Conservation (phyloP, 2,888 invertebrate genomes). For the Cephus rjabovi region DNA sequence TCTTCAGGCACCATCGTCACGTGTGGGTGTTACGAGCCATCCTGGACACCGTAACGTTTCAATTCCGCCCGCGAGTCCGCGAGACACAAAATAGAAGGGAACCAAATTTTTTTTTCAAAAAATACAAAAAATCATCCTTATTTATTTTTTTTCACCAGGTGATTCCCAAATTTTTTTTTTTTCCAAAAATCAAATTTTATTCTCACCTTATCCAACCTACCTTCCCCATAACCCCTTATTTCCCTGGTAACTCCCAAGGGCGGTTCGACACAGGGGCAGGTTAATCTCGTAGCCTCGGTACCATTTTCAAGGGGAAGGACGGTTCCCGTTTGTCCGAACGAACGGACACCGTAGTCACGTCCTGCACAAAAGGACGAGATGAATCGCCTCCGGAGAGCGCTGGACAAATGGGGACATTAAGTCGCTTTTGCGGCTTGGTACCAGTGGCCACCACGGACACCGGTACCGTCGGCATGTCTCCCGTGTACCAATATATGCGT, state of each 20-base stretch:
- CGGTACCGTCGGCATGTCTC: conserved; percentile 14
- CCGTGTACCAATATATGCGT: conserved; percentile 1
- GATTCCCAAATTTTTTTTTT: background rate
- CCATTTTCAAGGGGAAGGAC: background rate
- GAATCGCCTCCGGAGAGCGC: conserved; percentile 58
- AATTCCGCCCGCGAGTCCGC: background rate
- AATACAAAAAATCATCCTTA: no score
- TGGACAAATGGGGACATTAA: conserved; percentile 64
- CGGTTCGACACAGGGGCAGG: background rate
- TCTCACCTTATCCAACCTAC: background rate
- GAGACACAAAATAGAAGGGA: background rate
- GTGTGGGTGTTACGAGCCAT: conserved; percentile 17
- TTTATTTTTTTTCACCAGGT: background rate
- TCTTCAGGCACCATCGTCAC: conserved; percentile 28
- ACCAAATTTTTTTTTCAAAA: background rate
- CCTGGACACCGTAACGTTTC: background rate
- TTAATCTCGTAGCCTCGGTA: background rate
- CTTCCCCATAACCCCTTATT: background rate
- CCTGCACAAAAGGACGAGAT: conserved; percentile 50
- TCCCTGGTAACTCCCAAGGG: background rate
- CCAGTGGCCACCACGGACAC: conserved; percentile 32
- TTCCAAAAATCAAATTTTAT: background rate
- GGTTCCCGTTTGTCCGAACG: conserved; percentile 48
- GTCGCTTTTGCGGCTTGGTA: conserved; percentile 57
- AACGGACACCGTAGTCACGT: conserved; percentile 32